These are phyloP conservation scores for Tachystola acroxantha DNA, from an alignment of 2,888 invertebrate genomes.

Conservation along the genomic window DNA sequence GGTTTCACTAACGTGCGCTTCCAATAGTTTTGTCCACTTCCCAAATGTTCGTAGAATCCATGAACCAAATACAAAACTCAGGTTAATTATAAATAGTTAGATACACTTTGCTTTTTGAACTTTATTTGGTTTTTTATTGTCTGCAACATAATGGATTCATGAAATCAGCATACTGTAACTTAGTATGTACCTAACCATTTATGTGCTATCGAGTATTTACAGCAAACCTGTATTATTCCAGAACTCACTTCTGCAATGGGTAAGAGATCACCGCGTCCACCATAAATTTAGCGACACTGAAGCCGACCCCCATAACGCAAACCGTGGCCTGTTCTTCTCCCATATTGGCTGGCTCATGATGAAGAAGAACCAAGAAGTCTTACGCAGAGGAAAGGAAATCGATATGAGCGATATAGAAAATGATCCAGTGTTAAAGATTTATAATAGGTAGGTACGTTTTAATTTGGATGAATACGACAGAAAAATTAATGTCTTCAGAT, in stretches of 20 bases:
- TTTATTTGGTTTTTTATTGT: too few species aligned
- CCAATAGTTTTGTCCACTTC: too few species aligned
- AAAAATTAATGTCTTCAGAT: too few species aligned
- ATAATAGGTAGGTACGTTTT: conserved; percentile 80
- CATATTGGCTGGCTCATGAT: conserved; percentile 93
- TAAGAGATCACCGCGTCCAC: conserved; percentile 84
- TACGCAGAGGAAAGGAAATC: conserved; percentile 84
- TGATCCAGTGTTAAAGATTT: conserved; percentile 85
- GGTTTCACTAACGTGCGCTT: too few species aligned
- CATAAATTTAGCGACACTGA: conserved; percentile 92
- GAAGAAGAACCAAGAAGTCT: conserved; percentile 89
- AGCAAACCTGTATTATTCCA: conserved; percentile 22
- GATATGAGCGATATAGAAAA: conserved; percentile 86
- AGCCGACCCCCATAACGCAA: conserved; percentile 91
- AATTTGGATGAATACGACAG: not conserved
- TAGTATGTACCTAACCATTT: too few species aligned
- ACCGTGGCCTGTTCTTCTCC: conserved; percentile 91
- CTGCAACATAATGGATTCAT: too few species aligned
- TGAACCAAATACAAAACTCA: too few species aligned
- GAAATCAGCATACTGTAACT: too few species aligned
- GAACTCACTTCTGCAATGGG: conserved; percentile 77
- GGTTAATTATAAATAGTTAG: too few species aligned
- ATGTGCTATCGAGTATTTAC: too few species aligned
- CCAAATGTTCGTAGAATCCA: too few species aligned
- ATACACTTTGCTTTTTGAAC: too few species aligned